Evolutionary conservation across 2,888 invertebrate species (phyloP).

Genomic region (Tetragonula carbonaria): DNA sequence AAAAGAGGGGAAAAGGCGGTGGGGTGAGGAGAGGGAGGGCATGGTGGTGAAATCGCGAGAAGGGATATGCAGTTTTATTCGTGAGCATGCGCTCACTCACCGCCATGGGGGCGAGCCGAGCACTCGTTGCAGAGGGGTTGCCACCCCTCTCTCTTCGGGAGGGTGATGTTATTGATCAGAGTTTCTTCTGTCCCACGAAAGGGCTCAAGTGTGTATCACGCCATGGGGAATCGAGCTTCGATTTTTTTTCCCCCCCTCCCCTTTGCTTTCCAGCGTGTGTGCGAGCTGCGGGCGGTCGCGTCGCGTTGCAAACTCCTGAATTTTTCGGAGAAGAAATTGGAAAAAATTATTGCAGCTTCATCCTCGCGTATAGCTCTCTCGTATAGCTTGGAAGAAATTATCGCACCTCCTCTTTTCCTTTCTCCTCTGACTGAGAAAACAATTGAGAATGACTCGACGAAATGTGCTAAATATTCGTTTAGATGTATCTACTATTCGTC

Average conservation of each 20-base stretch:
- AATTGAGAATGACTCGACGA: no score
- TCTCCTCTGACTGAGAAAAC: no score
- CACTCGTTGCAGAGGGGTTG: conserved; percentile 64
- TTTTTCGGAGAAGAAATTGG: background rate
- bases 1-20: conserved; percentile 22
- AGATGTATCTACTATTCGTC: no score
- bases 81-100: conserved; percentile 68
- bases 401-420: no score
- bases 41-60: conserved; percentile 45
- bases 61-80: conserved; percentile 67
- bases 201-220: conserved; percentile 60
- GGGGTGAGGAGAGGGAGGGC: background rate
- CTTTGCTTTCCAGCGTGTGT: background rate
- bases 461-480: no score
- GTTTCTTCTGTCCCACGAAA: conserved; percentile 63
- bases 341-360: background rate
- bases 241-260: conserved; percentile 1
- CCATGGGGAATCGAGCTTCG: conserved; percentile 44
- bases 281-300: background rate
- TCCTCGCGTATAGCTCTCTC: no score
- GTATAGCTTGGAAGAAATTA: no score
- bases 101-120: conserved; percentile 56
- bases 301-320: background rate
- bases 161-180: conserved; percentile 73
- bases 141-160: conserved; percentile 59